Evolutionary conservation across 2,888 invertebrate genomes (phyloP).

Genomic region (Cryptus viduatorius): DNA sequence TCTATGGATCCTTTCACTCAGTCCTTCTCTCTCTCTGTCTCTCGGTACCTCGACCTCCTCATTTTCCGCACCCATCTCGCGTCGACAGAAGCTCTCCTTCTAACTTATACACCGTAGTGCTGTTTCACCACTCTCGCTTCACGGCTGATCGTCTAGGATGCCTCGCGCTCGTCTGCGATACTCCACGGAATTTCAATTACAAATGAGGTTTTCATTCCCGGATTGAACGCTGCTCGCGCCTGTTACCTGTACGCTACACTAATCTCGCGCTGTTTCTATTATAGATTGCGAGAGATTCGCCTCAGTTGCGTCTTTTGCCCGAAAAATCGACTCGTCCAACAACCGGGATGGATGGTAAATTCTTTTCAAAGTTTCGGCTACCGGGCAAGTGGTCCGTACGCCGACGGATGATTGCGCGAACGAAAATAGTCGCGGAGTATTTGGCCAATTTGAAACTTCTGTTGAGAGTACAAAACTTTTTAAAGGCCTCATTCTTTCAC

Average conservation of each 20-base stretch:
- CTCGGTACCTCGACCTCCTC: slow-evolving; percentile 21
- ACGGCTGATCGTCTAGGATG: slow-evolving; percentile 17
- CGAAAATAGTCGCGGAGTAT: background rate
- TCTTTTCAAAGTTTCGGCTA: slow-evolving; percentile 72
- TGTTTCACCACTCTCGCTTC: background rate
- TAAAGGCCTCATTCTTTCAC: slow-evolving; percentile 46
- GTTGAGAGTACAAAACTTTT: slow-evolving; percentile 74
- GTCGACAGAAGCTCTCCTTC: background rate
- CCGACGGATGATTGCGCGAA: slow-evolving; percentile 45
- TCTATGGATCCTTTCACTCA: background rate
- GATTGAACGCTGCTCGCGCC: background rate
- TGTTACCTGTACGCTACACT: background rate
- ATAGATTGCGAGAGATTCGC: background rate
- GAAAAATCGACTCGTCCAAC: background rate
- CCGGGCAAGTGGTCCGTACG: background rate
- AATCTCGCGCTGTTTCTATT: background rate
- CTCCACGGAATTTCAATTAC: slow-evolving; percentile 54
- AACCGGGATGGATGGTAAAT: slow-evolving; percentile 68
- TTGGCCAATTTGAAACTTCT: slow-evolving; percentile 73
- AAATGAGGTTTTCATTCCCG: slow-evolving; percentile 38
- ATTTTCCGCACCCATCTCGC: background rate
- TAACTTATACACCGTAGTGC: slow-evolving; percentile 6
- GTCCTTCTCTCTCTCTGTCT: slow-evolving; percentile 13
- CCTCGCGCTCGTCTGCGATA: slow-evolving; percentile 7
- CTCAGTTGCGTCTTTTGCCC: background rate